Evolutionary conservation across 2,888 invertebrate species (phyloP), one percentile per base, ranked within the genome.

Genomic region (Drosophila sordidula): DNA sequence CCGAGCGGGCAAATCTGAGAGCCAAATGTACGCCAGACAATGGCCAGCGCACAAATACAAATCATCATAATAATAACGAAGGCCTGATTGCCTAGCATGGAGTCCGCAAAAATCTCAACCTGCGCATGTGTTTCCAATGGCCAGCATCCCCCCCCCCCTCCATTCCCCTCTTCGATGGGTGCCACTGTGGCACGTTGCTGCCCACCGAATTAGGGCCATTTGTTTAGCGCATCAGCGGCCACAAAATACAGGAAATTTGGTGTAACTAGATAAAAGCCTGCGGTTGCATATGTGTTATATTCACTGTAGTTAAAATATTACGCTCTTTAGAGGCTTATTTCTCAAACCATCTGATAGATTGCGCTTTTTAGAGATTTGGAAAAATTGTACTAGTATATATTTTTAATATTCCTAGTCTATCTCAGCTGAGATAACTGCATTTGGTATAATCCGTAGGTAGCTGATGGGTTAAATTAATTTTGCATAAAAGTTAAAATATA

Each of bases 171-270:
- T 25, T 39, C 41, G 16, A 64, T 56, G 45, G 50, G 55, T 64
- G 59, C 49, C 64, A 66, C 59, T 75, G 87, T 72, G 79, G 75
- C 83, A 84, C 85, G 76, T 84, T 81, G 85, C 45, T 69, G 66
- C 29, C 47, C 55, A 44, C 44, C 34, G 56, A 70, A 71, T 65
- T 71, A 67, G 50, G n/a, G 34, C 56, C 25, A 62, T 64, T 59
- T 64, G 47, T 62, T 56, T 56, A 41, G 12, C 34, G 25, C 29
- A 38, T 16, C 34, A 26, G n/a, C 42, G 8, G 42, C 18, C 34
- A 16, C 34, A 64, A 52, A 26, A 47, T 49, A 51, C 51, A 58
- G 34, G n/a, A 29, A 44, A 63, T 63, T 63, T 34, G n/a, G 22
- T 22, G 22, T 14, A 22, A 1, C 6, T 14, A 25, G 46, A 41